phyloP scores from a whole-genome alignment of 2,888 invertebrate species.

The Rutpela maculata region DNA sequence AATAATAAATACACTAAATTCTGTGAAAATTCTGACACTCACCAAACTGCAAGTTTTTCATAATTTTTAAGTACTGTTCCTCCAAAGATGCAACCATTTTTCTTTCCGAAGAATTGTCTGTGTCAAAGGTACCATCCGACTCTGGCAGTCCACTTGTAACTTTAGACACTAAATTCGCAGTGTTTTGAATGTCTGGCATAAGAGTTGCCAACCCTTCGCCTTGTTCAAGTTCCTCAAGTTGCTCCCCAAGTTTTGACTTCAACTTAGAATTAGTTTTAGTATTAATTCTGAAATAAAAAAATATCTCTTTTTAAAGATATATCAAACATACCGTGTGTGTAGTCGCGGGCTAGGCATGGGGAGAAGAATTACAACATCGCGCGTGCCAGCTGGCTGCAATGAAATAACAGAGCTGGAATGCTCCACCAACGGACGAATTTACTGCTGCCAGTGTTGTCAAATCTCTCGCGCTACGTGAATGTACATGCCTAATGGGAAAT shows the following conservation, averaged over 20 bases:
- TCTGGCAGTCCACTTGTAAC: constrained; percentile 73
- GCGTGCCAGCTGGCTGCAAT: too few relatives aligned
- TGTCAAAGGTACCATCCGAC: constrained; percentile 69
- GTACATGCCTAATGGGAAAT: too few relatives aligned
- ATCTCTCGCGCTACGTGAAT: too few relatives aligned
- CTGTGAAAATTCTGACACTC: constrained; percentile 62
- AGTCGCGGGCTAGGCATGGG: too few relatives aligned
- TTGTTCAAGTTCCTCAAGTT: constrained; percentile 83
- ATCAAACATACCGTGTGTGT: too few relatives aligned
- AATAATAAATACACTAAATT: too few relatives aligned
- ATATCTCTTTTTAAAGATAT: constrained; percentile 36
- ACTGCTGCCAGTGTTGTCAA: too few relatives aligned
- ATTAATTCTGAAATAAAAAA: constrained; percentile 62
- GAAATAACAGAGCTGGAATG: too few relatives aligned
- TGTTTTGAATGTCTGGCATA: constrained; percentile 93
- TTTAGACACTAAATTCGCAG: constrained; percentile 75
- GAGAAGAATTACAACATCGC: too few relatives aligned
- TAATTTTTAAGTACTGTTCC: constrained; percentile 88
- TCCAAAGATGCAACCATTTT: constrained; percentile 79
- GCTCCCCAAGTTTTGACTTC: constrained; percentile 66
- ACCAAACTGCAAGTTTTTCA: constrained; percentile 94
- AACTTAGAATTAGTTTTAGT: constrained; percentile 63
- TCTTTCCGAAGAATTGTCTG: constrained; percentile 72
- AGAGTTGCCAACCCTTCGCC: constrained; percentile 92
- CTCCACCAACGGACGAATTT: too few relatives aligned